Conservation (phyloP, 1,140 invertebrate genomes). For the Gonatopus flavifemur region DNA sequence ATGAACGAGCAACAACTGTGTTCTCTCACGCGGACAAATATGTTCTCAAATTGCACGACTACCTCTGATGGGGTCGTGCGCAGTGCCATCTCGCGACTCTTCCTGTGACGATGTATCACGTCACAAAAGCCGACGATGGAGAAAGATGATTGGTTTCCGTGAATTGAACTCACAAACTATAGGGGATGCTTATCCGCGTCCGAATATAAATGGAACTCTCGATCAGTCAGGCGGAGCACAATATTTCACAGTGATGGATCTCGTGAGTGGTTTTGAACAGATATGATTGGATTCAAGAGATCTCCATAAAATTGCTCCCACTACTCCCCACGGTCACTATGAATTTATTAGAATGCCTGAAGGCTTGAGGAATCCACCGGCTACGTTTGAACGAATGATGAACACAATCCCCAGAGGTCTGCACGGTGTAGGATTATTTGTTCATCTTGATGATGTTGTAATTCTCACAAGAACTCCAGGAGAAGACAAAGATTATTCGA, state of each 20-base stretch:
- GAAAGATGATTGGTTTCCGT: not conserved
- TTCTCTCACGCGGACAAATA: too few species aligned
- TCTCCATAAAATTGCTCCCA: slow-evolving; percentile 43
- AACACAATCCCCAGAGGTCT: slow-evolving; percentile 33
- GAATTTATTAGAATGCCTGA: slow-evolving; percentile 43
- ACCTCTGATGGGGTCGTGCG: too few species aligned
- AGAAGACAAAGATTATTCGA: slow-evolving; percentile 28
- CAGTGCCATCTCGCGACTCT: too few species aligned
- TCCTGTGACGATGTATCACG: too few species aligned
- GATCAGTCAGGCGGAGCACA: not conserved
- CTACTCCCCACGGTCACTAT: slow-evolving; percentile 25
- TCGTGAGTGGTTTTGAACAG: slow-evolving; percentile 38
- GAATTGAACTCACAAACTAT: not conserved
- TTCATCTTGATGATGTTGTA: slow-evolving; percentile 54
- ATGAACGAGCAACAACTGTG: too few species aligned
- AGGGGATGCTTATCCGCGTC: not conserved
- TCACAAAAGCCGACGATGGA: too few species aligned
- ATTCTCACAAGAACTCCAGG: slow-evolving; percentile 32
- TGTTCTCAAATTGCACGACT: too few species aligned
- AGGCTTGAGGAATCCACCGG: slow-evolving; percentile 45
- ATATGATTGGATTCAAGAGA: slow-evolving; percentile 37
- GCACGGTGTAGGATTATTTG: slow-evolving; percentile 32
- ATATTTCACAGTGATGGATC: slow-evolving; percentile 27
- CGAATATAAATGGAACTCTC: not conserved
- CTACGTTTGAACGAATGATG: slow-evolving; percentile 32